Base-by-base conservation (phyloP, 2,113 vertebrate species). In the Gasterosteus nipponicus region DNA sequence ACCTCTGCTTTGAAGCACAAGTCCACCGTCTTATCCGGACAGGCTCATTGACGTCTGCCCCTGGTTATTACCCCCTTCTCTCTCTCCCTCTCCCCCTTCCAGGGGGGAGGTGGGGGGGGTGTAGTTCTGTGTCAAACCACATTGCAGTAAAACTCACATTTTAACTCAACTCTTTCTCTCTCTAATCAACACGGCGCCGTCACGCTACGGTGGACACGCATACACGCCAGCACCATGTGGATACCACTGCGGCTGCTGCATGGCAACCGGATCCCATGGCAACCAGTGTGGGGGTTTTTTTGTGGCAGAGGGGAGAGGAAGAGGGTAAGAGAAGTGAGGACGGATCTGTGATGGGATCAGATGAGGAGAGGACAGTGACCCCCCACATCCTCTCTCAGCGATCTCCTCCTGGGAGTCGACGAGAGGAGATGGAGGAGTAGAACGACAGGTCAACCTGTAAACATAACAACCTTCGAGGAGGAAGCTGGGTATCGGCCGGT, bases 221-320 rank as follows among this genome's bases (percentile, higher is more conserved):
- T 33, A 68, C 76, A 86, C 58, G 26, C 56, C 1, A 77, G 68
- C 77, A 74, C 69, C 78, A 82, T 69, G 75, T 80, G 73, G 78
- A 89, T 86, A 86, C 70, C 86, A 16, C 57, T 19, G 8, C 31
- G 16, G 56, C 77, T 70, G 81, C 87, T 90, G 85, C 93, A 83
- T 93, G 90, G 93, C 89, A 94, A 94, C 93, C 67, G 16, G 80
- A 86, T 93, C 86, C 91, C 93, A 93, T 94, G 80, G 92, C 92
- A 95, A 95, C 93, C 76, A 69, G 58, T 81, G 65, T 88, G 86
- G 86, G 73, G 54, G 78, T 44, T 83, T 41, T 59, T 88, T 80
- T 71, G 86, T 29, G 54, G 33, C 12, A 39, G 77, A 41, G 22
- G 42, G 5, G n/a, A 41, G 33, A 22, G 77, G 64, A 14, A 63